phyloP scores from a whole-genome alignment of 53 echinoderm and acorn worm species.

The Temnopleurus reevesii region DNA sequence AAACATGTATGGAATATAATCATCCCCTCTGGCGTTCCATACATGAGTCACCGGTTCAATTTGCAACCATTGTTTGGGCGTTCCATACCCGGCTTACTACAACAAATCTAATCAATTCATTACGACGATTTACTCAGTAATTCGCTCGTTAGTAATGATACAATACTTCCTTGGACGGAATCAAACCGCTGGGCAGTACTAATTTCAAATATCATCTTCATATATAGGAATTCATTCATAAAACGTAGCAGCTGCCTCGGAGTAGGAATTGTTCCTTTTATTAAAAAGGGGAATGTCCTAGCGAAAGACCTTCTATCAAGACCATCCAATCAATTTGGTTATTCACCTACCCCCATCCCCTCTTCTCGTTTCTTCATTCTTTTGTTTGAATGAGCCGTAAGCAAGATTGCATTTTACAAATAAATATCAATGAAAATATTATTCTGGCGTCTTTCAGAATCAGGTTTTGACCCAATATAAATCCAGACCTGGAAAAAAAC shows the following conservation, averaged over 20 bases:
- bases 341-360: too few species aligned
- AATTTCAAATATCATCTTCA: conserved; percentile 33
- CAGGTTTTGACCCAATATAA: conserved; percentile 4
- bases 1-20: neutral
- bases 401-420: conserved; percentile 23
- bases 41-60: neutral
- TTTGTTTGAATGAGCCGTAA: neutral
- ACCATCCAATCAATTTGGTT: conserved; percentile 5
- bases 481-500: neutral
- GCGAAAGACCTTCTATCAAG: neutral
- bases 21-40: neutral
- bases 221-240: conserved; percentile 37
- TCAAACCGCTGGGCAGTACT: neutral
- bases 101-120: conserved; percentile 35
- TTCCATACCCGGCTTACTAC: neutral
- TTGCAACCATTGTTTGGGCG: neutral
- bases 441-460: conserved; percentile 14
- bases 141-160: conserved; percentile 13
- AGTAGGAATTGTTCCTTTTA: neutral
- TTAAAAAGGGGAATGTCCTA: conserved; percentile 26
- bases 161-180: conserved; percentile 15
- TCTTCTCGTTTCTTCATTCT: neutral
- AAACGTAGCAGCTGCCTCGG: neutral
- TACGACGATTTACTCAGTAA: conserved; percentile 26
- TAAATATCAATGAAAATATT: conserved; percentile 9